A percentile compares a stretch with the other conserved stretches of the same genome.
Evolutionary conservation across 1,140 invertebrate genomes (phyloP).

Genomic region (Saccostrea cuccullata): DNA sequence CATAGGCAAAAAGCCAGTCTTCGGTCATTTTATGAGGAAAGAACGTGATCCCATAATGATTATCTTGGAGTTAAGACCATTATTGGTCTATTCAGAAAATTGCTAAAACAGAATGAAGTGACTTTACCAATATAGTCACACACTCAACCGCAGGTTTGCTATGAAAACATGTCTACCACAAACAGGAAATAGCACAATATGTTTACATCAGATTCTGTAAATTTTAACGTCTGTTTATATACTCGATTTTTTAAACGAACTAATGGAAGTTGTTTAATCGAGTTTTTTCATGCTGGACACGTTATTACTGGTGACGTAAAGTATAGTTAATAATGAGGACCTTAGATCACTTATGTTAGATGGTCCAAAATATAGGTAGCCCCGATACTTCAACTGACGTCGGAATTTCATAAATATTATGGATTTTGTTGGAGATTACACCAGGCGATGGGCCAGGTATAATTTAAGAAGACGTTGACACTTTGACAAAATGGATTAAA

Average conservation of each 20-base stretch:
- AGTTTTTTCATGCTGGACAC: neutral
- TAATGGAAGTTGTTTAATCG: neutral
- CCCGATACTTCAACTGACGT: too few relatives aligned
- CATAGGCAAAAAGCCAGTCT: neutral
- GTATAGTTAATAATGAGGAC: too few relatives aligned
- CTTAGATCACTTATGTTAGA: too few relatives aligned
- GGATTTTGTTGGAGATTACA: too few relatives aligned
- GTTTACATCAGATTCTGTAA: neutral
- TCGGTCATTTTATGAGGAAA: constrained; percentile 16
- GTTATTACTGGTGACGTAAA: too few relatives aligned
- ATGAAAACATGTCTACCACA: neutral
- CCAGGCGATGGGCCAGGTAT: too few relatives aligned
- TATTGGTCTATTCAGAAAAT: constrained; percentile 15
- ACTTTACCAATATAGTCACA: neutral
- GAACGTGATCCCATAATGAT: neutral
- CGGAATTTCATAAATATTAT: too few relatives aligned
- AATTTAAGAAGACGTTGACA: too few relatives aligned
- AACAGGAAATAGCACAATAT: neutral
- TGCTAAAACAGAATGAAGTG: neutral
- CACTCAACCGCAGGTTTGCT: neutral
- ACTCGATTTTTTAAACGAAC: neutral
- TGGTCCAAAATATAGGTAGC: too few relatives aligned
- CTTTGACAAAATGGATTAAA: too few relatives aligned
- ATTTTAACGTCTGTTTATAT: neutral
- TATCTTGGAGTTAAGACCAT: neutral